Conservation (phyloP, 2,888 invertebrate species). For the Scaptomyza parva region DNA sequence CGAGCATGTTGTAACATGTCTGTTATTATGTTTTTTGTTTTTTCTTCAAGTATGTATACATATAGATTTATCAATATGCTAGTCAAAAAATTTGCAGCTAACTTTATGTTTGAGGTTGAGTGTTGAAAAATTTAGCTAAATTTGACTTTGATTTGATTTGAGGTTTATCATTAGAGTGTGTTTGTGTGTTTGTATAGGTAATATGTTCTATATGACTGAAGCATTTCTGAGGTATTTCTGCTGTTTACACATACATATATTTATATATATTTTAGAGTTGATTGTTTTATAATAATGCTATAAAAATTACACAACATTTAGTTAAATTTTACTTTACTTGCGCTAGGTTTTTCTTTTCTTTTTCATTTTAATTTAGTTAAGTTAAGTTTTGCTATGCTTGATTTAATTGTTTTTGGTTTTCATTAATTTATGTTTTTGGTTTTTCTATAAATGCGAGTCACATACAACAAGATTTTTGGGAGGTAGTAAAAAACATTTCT, state of each 20-base stretch:
- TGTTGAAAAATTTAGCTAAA: slow-evolving; percentile 57
- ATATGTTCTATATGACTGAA: slow-evolving; percentile 58
- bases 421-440: slow-evolving; percentile 16
- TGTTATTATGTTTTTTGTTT: slow-evolving; percentile 23
- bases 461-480: slow-evolving; percentile 73
- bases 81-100: slow-evolving; percentile 58
- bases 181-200: slow-evolving; percentile 14
- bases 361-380: slow-evolving; percentile 34
- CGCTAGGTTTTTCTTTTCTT: slow-evolving; percentile 41
- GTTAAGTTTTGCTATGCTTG: slow-evolving; percentile 56
- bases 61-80: slow-evolving; percentile 50
- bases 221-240: slow-evolving; percentile 63
- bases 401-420: slow-evolving; percentile 22
- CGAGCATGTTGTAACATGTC: slow-evolving; percentile 41
- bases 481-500: slow-evolving; percentile 73
- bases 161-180: too few species aligned
- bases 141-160: slow-evolving; percentile 36
- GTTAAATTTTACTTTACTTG: slow-evolving; percentile 58
- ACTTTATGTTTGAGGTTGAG: slow-evolving; percentile 28
- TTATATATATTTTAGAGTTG: slow-evolving; percentile 26
- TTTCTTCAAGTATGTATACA: slow-evolving; percentile 13
- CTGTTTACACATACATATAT: slow-evolving; percentile 38
- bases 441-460: slow-evolving; percentile 73
- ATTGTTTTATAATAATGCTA: slow-evolving; percentile 59
- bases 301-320: slow-evolving; percentile 79